Conservation (phyloP, 2,888 invertebrate genomes). For the Oligia strigilis region DNA sequence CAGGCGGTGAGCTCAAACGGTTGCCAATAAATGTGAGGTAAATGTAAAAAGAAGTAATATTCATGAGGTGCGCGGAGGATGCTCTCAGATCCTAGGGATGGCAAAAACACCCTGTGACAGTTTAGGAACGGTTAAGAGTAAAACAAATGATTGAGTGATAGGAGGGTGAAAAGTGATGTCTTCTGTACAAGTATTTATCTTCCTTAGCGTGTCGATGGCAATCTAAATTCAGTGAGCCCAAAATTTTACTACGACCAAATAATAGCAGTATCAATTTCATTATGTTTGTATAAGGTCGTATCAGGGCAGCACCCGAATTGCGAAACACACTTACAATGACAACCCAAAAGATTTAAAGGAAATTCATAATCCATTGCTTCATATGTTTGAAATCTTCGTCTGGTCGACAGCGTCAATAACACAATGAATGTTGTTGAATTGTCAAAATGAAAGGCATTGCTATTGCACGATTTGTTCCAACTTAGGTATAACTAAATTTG, state of each 20-base stretch:
- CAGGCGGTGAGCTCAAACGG: conserved; percentile 81
- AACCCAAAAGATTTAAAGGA: background rate
- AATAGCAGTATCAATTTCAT: background rate
- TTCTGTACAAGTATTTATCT: background rate
- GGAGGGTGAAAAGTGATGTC: too few relatives aligned
- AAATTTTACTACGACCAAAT: background rate
- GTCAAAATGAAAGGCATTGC: background rate
- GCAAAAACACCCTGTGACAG: conserved; percentile 10
- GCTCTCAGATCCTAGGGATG: conserved; percentile 69
- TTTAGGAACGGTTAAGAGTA: background rate
- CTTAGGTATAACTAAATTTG: background rate
- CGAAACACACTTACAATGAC: background rate
- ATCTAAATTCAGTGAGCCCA: background rate
- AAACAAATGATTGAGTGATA: too few relatives aligned
- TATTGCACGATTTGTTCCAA: background rate
- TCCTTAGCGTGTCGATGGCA: background rate
- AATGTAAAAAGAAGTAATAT: conserved; percentile 83
- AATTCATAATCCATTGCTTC: background rate
- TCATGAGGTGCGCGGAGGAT: conserved; percentile 80
- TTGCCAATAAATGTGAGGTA: conserved; percentile 82
- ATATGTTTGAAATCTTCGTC: background rate
- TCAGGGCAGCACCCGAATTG: background rate
- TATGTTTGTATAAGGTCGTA: background rate
- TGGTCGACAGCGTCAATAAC: background rate
- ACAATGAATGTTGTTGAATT: background rate